Evolutionary conservation across 2,888 invertebrate species (phyloP).

Genomic region (Scaptomyza polygonia): DNA sequence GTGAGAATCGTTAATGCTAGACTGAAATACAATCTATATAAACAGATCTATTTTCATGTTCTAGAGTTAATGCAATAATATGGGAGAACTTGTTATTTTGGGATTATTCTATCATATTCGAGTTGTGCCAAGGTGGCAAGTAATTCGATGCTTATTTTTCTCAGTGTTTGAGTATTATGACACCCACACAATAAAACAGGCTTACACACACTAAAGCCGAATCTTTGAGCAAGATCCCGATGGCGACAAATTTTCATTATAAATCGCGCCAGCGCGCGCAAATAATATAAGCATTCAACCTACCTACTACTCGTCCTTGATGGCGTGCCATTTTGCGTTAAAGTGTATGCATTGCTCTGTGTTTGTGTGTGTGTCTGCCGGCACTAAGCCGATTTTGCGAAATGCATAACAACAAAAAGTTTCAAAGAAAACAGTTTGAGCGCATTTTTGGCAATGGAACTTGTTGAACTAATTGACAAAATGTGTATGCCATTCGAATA

Average conservation of each 20-base stretch:
- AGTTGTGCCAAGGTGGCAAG: not conserved
- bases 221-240: slow-evolving; percentile 12
- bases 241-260: slow-evolving; percentile 44
- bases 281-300: slow-evolving; percentile 63
- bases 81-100: too few relatives aligned
- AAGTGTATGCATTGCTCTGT: slow-evolving; percentile 1
- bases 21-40: too few relatives aligned
- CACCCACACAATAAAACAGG: not conserved
- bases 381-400: slow-evolving; percentile 57
- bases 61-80: too few relatives aligned
- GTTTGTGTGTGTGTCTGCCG: slow-evolving; percentile 12
- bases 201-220: not conserved
- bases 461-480: slow-evolving; percentile 32
- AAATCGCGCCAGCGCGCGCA: slow-evolving; percentile 65
- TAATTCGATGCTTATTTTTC: not conserved
- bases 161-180: slow-evolving; percentile 18
- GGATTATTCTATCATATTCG: too few relatives aligned
- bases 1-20: not conserved
- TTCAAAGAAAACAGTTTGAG: slow-evolving; percentile 4
- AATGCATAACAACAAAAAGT: slow-evolving; percentile 9
- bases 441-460: not conserved
- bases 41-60: too few relatives aligned
- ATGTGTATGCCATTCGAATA: not conserved
- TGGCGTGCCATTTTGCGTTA: slow-evolving; percentile 17
- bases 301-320: slow-evolving; percentile 40